Base-by-base conservation (phyloP, 2,797 vertebrate genomes). In the Coracias cyanogaster region DNA sequence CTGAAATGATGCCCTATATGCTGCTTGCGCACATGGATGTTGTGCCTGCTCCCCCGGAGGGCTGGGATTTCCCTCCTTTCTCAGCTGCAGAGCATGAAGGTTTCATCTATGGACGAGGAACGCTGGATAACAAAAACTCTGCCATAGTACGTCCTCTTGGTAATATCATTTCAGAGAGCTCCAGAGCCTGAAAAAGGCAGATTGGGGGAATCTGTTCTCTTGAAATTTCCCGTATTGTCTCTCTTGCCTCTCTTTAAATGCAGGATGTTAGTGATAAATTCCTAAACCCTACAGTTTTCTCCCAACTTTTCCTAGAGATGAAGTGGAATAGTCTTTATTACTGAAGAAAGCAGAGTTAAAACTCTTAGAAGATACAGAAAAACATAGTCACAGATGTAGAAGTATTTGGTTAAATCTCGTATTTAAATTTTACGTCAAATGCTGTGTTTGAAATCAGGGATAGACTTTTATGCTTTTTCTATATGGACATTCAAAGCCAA, bases 11-110 rank as follows among this genome's bases (percentile, higher is more conserved):
- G 88, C 99, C 99, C 5, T 99, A 99, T 90, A 98, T 99, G 98
- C 98, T 99, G 65, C 94, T 99, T 86, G 99, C 99, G 49, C 99
- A 99, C 97, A 98, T 99, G n/a, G 99, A 99, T n/a, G 99, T 99
- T 52, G 99, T 99, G 16, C 99, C 99, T 26, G 99, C 99, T 67
- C n/a, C 97, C 26, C 98, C 97, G 0, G 98, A 99, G 49, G 99
- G 98, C 77, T 99, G 99, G 99, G 98, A 99, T 4, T 98, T 98
- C 11, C 99, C 99, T 14, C 99, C 99, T 1, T 99, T 99, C 97
- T 99, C 99, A 74, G 99, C 99, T 45, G 65, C 98, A 82, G 99
- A 99, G 94, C 98, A 96, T 7, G 96, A 98, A 77, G 99, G 98
- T n/a, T 99, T 99, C 97, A 99, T 99, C 97, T 98, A 99, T 3